These are phyloP conservation scores for Bombus balteatus DNA, from an alignment of 1,140 invertebrate genomes.

Conservation along the genomic window DNA sequence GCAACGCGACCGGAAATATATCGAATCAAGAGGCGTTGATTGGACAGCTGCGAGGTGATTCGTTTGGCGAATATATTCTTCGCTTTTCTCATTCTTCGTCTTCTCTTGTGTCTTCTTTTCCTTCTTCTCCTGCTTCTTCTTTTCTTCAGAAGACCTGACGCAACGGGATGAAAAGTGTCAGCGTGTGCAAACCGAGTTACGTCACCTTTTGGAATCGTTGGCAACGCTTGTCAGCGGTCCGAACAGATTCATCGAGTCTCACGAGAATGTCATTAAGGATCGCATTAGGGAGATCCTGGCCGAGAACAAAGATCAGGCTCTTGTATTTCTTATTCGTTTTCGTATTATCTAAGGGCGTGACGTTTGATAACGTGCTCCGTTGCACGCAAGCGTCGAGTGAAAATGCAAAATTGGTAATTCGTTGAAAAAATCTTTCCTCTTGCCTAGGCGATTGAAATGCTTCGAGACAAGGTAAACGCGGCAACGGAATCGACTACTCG, in stretches of 20 bases:
- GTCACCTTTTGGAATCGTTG: slow-evolving; percentile 86
- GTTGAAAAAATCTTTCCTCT: not conserved
- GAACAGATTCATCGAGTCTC: slow-evolving; percentile 88
- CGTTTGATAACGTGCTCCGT: not conserved
- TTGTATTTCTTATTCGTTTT: slow-evolving; percentile 82
- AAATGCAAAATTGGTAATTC: too few relatives aligned
- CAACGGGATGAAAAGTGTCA: slow-evolving; percentile 87
- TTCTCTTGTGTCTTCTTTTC: not conserved
- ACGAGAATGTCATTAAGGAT: slow-evolving; percentile 90
- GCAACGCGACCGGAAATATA: slow-evolving; percentile 86
- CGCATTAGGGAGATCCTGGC: slow-evolving; percentile 88
- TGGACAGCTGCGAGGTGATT: slow-evolving; percentile 86
- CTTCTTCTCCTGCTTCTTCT: not conserved
- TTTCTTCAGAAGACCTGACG: slow-evolving; percentile 86
- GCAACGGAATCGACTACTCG: slow-evolving; percentile 86
- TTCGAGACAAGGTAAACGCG: slow-evolving; percentile 87
- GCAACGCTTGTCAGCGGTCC: slow-evolving; percentile 87
- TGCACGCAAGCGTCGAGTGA: too few relatives aligned
- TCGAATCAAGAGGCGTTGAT: slow-evolving; percentile 87
- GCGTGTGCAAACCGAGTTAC: slow-evolving; percentile 86
- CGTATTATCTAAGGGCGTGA: not conserved
- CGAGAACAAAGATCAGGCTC: slow-evolving; percentile 89
- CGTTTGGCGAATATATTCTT: not conserved
- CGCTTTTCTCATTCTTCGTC: not conserved
- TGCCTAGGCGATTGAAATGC: slow-evolving; percentile 86